Percentiles rank a stretch among this genome's conserved stretches.
phyloP scores from a whole-genome alignment of 2,797 vertebrate genomes.

The Sebastes cheni region DNA sequence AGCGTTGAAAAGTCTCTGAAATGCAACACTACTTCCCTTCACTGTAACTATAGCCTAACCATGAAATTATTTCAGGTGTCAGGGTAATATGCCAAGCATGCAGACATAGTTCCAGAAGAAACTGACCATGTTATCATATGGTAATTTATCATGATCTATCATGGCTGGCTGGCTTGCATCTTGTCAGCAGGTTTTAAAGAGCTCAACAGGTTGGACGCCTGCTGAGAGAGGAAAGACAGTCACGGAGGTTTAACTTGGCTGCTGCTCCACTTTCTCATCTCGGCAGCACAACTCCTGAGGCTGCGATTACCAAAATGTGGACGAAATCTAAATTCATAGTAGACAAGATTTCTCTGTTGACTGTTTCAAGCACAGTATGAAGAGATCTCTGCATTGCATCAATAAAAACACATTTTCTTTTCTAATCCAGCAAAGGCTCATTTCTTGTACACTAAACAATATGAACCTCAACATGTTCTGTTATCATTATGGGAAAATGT shows the following conservation, averaged over 20 bases:
- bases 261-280: neutral
- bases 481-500: neutral
- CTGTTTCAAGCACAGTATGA: neutral
- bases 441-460: neutral
- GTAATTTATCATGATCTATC: slow-evolving; percentile 13
- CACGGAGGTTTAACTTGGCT: neutral
- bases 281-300: neutral
- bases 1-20: neutral
- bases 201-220: slow-evolving; percentile 5
- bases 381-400: neutral
- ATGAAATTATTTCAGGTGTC: neutral
- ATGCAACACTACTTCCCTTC: neutral
- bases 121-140: neutral
- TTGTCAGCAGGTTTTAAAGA: slow-evolving; percentile 41
- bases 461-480: neutral
- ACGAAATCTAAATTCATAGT: neutral
- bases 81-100: neutral
- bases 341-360: neutral
- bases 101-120: neutral
- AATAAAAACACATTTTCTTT: neutral
- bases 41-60: neutral
- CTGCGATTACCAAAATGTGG: neutral
- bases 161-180: slow-evolving; percentile 12
- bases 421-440: neutral
- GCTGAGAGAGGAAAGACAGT: slow-evolving; percentile 45